These are phyloP conservation scores for Amphimedon queenslandica DNA, from an alignment of 37 sponge, comb jelly and placozoan species.

Conservation along the genomic window DNA sequence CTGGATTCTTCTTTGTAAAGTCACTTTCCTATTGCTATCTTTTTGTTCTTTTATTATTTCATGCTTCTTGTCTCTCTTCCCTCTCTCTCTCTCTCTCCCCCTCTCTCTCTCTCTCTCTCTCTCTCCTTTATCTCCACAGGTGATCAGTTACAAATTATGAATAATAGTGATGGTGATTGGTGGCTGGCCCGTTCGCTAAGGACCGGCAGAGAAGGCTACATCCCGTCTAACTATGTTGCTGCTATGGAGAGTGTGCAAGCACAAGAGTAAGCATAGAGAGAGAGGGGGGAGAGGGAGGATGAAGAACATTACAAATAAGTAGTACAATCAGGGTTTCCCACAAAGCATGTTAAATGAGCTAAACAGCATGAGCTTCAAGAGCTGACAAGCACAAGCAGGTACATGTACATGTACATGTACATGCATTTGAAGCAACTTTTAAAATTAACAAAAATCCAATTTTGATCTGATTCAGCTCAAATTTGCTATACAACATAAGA, in stretches of 20 bases:
- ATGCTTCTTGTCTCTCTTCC: too few species aligned
- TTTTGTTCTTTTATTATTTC: too few species aligned
- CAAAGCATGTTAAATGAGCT: too few species aligned
- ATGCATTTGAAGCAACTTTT: not conserved
- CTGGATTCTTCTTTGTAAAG: too few species aligned
- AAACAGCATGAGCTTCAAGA: too few species aligned
- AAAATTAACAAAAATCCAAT: too few species aligned
- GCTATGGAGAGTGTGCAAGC: constrained; percentile 73
- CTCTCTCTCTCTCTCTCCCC: not conserved
- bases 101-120: not conserved
- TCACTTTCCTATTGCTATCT: too few species aligned
- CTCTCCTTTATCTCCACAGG: constrained; percentile 18
- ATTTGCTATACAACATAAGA: too few species aligned
- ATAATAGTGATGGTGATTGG: constrained; percentile 97
- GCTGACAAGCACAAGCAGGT: too few species aligned
- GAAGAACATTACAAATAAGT: not conserved
- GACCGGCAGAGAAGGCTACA: constrained; percentile 86
- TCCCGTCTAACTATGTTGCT: constrained; percentile 88
- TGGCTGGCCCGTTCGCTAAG: constrained; percentile 94
- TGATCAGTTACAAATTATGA: constrained; percentile 87
- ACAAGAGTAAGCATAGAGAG: constrained; percentile 70
- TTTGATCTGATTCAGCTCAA: too few species aligned
- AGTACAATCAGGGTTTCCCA: not conserved
- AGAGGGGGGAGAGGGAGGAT: not conserved
- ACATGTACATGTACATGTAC: not conserved